Percentiles rank a stretch among this genome's conserved stretches.
Evolutionary conservation across 2,888 invertebrate genomes (phyloP).

Genomic region (Gortyna flavago): DNA sequence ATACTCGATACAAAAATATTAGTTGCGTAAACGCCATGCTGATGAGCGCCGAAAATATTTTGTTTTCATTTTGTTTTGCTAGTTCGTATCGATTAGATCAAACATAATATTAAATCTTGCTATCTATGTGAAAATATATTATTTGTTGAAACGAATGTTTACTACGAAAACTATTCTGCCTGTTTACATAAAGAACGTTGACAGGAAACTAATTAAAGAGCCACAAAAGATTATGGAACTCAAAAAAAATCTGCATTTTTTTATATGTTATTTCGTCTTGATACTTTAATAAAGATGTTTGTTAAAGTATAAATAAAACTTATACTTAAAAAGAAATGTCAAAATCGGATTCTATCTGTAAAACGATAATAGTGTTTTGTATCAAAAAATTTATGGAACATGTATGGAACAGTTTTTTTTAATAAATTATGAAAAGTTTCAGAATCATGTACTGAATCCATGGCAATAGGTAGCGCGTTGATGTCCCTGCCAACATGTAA

Average conservation of each 20-base stretch:
- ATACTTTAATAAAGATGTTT: background rate
- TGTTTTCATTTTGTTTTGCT: conserved; percentile 5
- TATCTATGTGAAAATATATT: background rate
- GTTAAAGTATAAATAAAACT: background rate
- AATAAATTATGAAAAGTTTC: too few relatives aligned
- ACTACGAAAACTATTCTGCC: background rate
- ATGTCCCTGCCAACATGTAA: too few relatives aligned
- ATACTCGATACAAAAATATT: background rate
- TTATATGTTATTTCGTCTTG: background rate
- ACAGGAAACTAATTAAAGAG: background rate
- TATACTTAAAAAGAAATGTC: background rate
- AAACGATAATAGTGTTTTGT: background rate
- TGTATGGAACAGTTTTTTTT: too few relatives aligned
- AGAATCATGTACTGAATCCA: too few relatives aligned
- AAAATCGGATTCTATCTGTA: background rate
- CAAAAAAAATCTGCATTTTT: background rate
- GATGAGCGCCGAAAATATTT: conserved; percentile 9
- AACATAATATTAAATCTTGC: conserved; percentile 4
- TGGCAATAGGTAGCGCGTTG: too few relatives aligned
- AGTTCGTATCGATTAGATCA: conserved; percentile 14
- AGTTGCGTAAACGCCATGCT: background rate
- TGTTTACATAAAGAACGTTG: background rate
- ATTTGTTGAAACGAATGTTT: background rate
- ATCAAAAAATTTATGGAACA: too few relatives aligned
- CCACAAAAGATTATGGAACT: too few relatives aligned